Percentiles rank a stretch among this genome's conserved stretches.
These are phyloP conservation scores for Oryzias woworae DNA, from an alignment of 2,113 vertebrate genomes.

Conservation along the genomic window DNA sequence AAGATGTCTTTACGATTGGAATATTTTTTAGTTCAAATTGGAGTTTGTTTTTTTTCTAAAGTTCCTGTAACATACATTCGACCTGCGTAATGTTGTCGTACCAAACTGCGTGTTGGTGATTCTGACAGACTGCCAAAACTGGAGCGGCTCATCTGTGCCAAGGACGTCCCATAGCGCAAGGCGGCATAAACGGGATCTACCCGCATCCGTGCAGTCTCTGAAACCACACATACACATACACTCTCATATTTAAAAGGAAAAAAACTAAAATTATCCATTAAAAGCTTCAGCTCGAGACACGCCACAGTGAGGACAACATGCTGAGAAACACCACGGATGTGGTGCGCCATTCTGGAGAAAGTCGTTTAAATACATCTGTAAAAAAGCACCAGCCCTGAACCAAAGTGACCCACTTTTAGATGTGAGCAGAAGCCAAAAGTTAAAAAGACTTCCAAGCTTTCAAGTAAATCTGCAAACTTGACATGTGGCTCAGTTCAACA, in stretches of 20 bases:
- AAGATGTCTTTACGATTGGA: no score
- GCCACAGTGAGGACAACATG: conserved; percentile 12
- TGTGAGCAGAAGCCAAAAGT: conserved; percentile 40
- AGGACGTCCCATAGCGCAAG: conserved; percentile 87
- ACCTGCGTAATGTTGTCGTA: conserved; percentile 58
- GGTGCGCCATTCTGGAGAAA: conserved; percentile 41
- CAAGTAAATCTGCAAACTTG: conserved; percentile 14
- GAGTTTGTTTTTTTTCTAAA: neutral
- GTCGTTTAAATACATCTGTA: conserved; percentile 57
- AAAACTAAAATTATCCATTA: conserved; percentile 15
- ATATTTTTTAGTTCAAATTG: no score
- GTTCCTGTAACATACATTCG: conserved; percentile 3
- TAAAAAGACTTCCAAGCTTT: conserved; percentile 45
- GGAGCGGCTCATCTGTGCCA: conserved; percentile 87
- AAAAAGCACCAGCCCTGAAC: conserved; percentile 37
- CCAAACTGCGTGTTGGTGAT: conserved; percentile 87
- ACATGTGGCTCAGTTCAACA: conserved; percentile 29
- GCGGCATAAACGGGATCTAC: conserved; percentile 90
- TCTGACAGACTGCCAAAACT: conserved; percentile 90
- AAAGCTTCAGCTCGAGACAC: conserved; percentile 15
- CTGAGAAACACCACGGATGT: conserved; percentile 16
- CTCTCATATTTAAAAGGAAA: neutral
- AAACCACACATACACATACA: conserved; percentile 55
- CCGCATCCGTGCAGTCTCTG: conserved; percentile 64
- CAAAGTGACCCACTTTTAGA: conserved; percentile 65